Base-by-base conservation (phyloP, 2,888 invertebrate species). In the Arctia plantaginis region DNA sequence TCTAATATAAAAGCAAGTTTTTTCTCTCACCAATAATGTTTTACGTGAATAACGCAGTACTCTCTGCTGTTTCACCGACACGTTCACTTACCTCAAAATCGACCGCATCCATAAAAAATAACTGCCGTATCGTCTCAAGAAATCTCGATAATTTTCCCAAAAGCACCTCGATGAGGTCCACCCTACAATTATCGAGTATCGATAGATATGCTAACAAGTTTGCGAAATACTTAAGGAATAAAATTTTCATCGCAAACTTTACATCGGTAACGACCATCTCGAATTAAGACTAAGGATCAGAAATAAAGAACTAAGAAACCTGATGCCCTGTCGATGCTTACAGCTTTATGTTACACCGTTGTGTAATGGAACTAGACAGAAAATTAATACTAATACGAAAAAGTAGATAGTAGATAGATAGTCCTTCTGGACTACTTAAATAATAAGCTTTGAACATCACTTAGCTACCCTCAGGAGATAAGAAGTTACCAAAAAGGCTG, bases 171-270 rank as follows among this genome's bases (percentile, higher is more conserved):
- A 62, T 44, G 71, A 59, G 69, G 41, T 73, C 30, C 27, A 72
- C 67, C 72, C 74, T 71, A 74, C 70, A 81, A 82, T 86, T 80
- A 81, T 75, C 75, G 75, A 73, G 59, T 78, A 79, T 82, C 80
- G 81, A 82, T 75, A 79, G 84, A 87, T 84, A 87, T 88, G 87
- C 87, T 86, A 89, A 89, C 77, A 79, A 82, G 73, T 85, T 84
- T 80, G 74, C 74, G 73, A 82, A 85, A 75, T 81, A 79, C 80
- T 79, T 71, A 72, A 70, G 47, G 73, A 76, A 55, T 78, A 76
- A 80, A 82, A 78, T 85, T 84, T 55, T 80, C 79, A 80, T 80
- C 64, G 64, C 35, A 80, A 82, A 82, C 79, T 80, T 78, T 73
- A 79, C 75, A 78, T 76, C 81, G 75, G 74, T 76, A 83, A 84